Percentiles rank a stretch among this genome's conserved stretches.
Evolutionary conservation across 2,113 vertebrate genomes (phyloP).

Genomic region (Acanthochromis polyacanthus): DNA sequence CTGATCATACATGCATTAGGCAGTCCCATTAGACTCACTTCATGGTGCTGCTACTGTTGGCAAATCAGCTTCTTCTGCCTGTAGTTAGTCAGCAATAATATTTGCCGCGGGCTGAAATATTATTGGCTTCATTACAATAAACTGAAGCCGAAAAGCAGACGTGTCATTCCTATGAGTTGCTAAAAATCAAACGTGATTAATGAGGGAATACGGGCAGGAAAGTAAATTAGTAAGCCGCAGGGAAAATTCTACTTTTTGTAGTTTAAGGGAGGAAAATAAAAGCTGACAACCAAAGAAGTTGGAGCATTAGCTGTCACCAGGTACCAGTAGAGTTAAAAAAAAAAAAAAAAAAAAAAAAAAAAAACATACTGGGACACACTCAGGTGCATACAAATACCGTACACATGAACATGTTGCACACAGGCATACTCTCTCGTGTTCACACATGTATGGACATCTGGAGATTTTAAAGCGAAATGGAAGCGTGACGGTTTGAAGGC

Average conservation of each 20-base stretch:
- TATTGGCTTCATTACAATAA: neutral
- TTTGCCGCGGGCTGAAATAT: neutral
- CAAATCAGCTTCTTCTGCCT: neutral
- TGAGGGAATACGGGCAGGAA: conserved; percentile 28
- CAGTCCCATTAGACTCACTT: conserved; percentile 14
- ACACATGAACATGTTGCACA: conserved; percentile 16
- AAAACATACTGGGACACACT: conserved; percentile 32
- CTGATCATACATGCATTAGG: conserved; percentile 8
- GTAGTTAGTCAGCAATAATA: conserved; percentile 18
- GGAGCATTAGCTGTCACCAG: conserved; percentile 33
- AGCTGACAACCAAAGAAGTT: conserved; percentile 20
- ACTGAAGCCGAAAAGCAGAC: neutral
- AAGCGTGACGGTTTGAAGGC: conserved; percentile 39
- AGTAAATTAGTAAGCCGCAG: neutral
- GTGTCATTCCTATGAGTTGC: conserved; percentile 24
- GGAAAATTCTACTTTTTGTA: neutral
- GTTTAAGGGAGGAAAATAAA: conserved; percentile 1
- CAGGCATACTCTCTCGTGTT: conserved; percentile 54
- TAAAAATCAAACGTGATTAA: conserved; percentile 21
- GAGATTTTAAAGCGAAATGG: conserved; percentile 27
- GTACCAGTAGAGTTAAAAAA: conserved; percentile 56
- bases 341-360: too few relatives aligned
- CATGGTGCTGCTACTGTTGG: neutral
- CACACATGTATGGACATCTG: conserved; percentile 49
- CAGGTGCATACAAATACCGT: conserved; percentile 17